Percentiles rank a stretch among this genome's conserved stretches.
Evolutionary conservation across 2,113 vertebrate species (phyloP).

Genomic region (Tyrannus savana): DNA sequence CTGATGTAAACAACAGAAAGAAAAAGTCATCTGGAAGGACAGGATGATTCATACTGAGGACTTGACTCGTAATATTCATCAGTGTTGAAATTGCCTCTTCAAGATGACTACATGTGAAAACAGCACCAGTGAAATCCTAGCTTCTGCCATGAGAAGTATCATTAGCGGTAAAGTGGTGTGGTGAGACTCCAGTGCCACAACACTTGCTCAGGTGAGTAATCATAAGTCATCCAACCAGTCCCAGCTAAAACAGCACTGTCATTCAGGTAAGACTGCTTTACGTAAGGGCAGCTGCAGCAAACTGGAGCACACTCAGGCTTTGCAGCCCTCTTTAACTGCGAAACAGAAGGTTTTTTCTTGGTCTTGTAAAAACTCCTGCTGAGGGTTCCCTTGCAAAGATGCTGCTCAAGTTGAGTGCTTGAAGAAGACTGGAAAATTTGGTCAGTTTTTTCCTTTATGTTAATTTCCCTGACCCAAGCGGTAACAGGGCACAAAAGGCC

Average conservation of each 20-base stretch:
- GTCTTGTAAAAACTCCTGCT: neutral
- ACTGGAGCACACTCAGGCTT: neutral
- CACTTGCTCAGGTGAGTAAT: conserved; percentile 10
- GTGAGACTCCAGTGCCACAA: conserved; percentile 19
- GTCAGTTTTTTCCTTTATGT: neutral
- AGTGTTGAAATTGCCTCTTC: conserved; percentile 48
- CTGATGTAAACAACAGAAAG: conserved; percentile 66
- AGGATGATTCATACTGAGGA: conserved; percentile 49
- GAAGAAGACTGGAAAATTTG: neutral
- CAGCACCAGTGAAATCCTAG: conserved; percentile 30
- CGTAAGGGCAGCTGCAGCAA: neutral
- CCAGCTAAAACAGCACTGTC: neutral
- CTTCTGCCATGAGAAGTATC: conserved; percentile 3
- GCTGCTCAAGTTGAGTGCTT: neutral
- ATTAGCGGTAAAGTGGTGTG: neutral
- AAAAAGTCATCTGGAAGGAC: conserved; percentile 65
- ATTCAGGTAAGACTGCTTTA: conserved; percentile 32
- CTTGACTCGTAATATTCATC: conserved; percentile 49
- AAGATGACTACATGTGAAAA: conserved; percentile 53
- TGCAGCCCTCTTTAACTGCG: neutral
- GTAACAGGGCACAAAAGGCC: conserved; percentile 34
- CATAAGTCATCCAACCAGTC: neutral
- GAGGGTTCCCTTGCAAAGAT: neutral
- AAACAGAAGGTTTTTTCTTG: neutral
- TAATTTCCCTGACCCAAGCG: neutral